Base-by-base conservation (phyloP, 35 echinoderm and acorn worm species). In the Holothuria glaberrima region DNA sequence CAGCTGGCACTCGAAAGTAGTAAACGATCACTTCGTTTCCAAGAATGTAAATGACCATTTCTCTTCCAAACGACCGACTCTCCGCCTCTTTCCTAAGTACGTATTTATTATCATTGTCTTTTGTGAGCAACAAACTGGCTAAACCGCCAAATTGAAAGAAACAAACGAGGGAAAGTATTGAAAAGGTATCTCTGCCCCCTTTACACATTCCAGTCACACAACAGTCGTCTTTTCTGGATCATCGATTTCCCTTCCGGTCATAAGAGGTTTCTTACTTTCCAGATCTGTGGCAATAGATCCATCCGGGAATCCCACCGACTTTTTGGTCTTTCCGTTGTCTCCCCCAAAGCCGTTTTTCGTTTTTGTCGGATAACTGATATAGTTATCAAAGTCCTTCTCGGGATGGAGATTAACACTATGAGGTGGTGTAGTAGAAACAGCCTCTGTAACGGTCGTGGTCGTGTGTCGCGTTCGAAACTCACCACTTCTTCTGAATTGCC, bases 321-420 rank as follows among this genome's bases (percentile, higher is more conserved):
- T 84, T 30, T 84, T 84, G 57, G 10, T 61, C 34, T 61, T 84
- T 25, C 80, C 80, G 32, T 84, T 84, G 4, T 84, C 80, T 18
- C 54, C 80, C 24, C 58, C 58, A 18, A 84, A 58, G 4, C 59
- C 80, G 25, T 63, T 84, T 57, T 84, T 84, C 9, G 80, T 33
- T 22, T 84, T 63, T 25, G 57, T 31, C 4, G 80, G 80, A 38
- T 59, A 57, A 12, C 57, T 84, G 33, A 61, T 84, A 29, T 84
- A 84, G 80, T 84, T 84, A 19, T 84, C 80, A 20, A 84, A 22
- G 32, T 84, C 80, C n/a, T 84, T 84, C 56, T 84, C 80, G 22
- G 52, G 57, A n/a, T 84, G 59, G 30, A 61, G 80, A 63, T 84
- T 84, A 25, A 84, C 80, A 38, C 80, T 84, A 19, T 58, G 25